Conservation (phyloP, 2,888 invertebrate species). For the Ichneumon xanthorius region DNA sequence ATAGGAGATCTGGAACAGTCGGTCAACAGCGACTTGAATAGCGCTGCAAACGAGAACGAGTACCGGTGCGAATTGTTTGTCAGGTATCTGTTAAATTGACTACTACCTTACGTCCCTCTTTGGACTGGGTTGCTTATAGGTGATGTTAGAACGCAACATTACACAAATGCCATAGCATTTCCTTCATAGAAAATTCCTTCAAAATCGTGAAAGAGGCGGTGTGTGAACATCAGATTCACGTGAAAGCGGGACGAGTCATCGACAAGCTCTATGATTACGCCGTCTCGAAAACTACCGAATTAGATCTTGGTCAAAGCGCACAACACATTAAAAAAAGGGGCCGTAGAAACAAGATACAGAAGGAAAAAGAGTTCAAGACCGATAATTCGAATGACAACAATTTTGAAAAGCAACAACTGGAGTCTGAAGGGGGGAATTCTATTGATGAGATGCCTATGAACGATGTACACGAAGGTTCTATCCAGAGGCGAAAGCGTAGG, state of each 20-base stretch:
- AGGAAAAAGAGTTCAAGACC: too few species aligned
- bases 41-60: not conserved
- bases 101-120: constrained; percentile 28
- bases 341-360: not conserved
- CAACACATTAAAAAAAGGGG: not conserved
- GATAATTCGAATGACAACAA: not conserved
- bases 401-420: not conserved
- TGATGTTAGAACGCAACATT: too few species aligned
- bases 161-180: not conserved
- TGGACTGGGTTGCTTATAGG: not conserved
- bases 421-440: not conserved
- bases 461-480: not conserved
- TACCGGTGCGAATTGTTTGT: constrained; percentile 19
- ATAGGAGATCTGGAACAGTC: not conserved
- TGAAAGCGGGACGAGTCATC: constrained; percentile 20
- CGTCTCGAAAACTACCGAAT: not conserved
- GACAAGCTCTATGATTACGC: constrained; percentile 28
- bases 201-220: constrained; percentile 27
- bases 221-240: constrained; percentile 17
- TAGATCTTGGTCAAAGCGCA: not conserved
- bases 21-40: not conserved
- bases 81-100: constrained; percentile 7
- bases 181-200: constrained; percentile 36
- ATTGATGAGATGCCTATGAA: not conserved
- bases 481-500: not conserved